Evolutionary conservation across 2,888 invertebrate species (phyloP).

Genomic region (Acanthosepion pharaonis): DNA sequence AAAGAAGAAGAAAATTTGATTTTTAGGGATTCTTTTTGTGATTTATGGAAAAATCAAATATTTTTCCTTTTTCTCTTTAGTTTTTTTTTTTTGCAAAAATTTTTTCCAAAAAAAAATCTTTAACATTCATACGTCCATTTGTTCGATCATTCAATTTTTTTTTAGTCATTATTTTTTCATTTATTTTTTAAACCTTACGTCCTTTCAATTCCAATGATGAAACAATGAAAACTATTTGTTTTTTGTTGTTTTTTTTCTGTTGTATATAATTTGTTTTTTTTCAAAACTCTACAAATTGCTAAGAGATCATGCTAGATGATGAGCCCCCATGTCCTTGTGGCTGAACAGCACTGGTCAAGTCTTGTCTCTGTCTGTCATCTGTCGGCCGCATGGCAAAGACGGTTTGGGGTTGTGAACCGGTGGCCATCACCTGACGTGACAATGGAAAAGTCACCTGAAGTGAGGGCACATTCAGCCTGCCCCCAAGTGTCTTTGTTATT

Average conservation of each 20-base stretch:
- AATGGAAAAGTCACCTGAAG: conserved; percentile 42
- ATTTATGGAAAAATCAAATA: neutral
- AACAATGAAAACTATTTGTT: conserved; percentile 12
- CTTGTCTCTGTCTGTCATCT: conserved; percentile 43
- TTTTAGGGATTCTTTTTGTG: conserved; percentile 6
- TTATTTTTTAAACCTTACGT: neutral
- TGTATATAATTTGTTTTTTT: conserved; percentile 35
- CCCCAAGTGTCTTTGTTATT: conserved; percentile 44
- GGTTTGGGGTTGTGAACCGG: neutral
- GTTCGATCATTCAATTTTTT: neutral
- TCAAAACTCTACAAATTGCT: conserved; percentile 34
- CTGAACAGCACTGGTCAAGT: conserved; percentile 36
- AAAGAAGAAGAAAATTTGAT: conserved; percentile 15
- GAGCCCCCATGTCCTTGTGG: conserved; percentile 34
- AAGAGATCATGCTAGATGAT: conserved; percentile 45
- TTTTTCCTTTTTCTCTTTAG: conserved; percentile 1
- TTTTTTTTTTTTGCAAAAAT: neutral
- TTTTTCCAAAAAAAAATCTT: neutral
- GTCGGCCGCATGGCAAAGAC: conserved; percentile 36
- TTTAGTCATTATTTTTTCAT: neutral
- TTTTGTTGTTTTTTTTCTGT: neutral
- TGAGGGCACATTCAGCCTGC: neutral
- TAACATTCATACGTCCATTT: neutral
- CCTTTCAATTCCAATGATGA: neutral
- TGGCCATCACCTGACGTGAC: neutral